These are phyloP conservation scores for Cephonodes hylas DNA, from an alignment of 2,888 invertebrate species.

Conservation along the genomic window DNA sequence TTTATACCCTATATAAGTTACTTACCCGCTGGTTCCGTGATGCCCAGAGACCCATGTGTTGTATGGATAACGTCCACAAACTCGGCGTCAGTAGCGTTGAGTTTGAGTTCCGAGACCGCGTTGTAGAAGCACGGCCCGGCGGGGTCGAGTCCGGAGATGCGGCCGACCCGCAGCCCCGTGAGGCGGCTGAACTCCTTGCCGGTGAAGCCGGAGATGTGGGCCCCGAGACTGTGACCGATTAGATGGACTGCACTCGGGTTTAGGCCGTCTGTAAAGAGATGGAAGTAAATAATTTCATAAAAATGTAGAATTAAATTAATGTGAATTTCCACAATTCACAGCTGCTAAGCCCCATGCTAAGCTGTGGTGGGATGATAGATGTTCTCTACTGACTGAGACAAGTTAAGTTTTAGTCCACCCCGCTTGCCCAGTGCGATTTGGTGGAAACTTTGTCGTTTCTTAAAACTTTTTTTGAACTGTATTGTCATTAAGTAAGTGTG, in stretches of 20 bases:
- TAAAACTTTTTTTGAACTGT: no score
- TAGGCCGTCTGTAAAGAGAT: slow-evolving; percentile 46
- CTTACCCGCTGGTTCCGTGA: slow-evolving; percentile 55
- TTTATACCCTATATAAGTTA: no score
- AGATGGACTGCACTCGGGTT: slow-evolving; percentile 53
- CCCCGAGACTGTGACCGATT: slow-evolving; percentile 71
- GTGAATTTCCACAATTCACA: no score
- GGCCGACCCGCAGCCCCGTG: slow-evolving; percentile 51
- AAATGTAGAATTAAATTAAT: no score
- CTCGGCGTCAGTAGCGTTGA: slow-evolving; percentile 51
- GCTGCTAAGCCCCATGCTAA: no score
- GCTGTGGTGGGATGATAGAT: no score
- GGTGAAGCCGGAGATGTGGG: slow-evolving; percentile 63
- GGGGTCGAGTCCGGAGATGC: slow-evolving; percentile 66
- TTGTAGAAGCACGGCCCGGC: slow-evolving; percentile 71
- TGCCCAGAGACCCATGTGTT: slow-evolving; percentile 60
- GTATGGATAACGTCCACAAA: slow-evolving; percentile 66
- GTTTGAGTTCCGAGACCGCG: slow-evolving; percentile 39
- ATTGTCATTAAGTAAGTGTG: no score
- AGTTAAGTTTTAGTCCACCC: no score
- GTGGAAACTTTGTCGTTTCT: no score
- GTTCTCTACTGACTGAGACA: no score
- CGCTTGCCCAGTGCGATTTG: no score
- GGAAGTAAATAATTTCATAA: background rate
- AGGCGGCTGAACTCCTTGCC: slow-evolving; percentile 50